Conservation (phyloP, 2,888 invertebrate genomes). For the Apamea sordens region DNA sequence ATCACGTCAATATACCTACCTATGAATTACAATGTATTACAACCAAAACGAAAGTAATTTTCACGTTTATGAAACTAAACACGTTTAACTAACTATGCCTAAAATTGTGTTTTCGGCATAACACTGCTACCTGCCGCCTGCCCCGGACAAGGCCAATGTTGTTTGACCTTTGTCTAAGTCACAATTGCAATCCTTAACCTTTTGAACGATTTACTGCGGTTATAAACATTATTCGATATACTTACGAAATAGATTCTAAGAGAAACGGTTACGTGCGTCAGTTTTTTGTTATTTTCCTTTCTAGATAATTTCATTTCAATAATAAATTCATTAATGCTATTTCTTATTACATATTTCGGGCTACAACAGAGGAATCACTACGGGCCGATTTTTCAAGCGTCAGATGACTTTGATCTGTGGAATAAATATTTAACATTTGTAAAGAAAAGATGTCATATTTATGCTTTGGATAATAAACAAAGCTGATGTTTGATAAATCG, state of each 20-base stretch:
- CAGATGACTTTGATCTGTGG: neutral
- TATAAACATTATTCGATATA: constrained; percentile 37
- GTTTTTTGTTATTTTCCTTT: neutral
- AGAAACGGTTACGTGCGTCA: neutral
- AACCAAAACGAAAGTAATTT: constrained; percentile 49
- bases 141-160: constrained; percentile 19
- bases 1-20: constrained; percentile 43
- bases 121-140: neutral
- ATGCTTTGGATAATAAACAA: neutral
- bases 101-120: constrained; percentile 10
- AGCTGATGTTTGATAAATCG: neutral
- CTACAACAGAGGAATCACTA: neutral
- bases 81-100: no score
- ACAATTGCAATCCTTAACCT: constrained; percentile 49
- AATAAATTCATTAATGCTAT: no score
- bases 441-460: neutral
- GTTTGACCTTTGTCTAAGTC: constrained; percentile 45
- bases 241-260: neutral
- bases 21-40: constrained; percentile 50
- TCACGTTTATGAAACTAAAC: constrained; percentile 38
- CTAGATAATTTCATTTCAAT: neutral
- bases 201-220: constrained; percentile 42
- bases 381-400: neutral
- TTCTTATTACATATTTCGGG: neutral
- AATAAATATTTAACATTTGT: neutral